A percentile compares a stretch with the other conserved stretches of the same genome.
Evolutionary conservation across 2,797 vertebrate species (phyloP).

Genomic region (Taenioides sp.): DNA sequence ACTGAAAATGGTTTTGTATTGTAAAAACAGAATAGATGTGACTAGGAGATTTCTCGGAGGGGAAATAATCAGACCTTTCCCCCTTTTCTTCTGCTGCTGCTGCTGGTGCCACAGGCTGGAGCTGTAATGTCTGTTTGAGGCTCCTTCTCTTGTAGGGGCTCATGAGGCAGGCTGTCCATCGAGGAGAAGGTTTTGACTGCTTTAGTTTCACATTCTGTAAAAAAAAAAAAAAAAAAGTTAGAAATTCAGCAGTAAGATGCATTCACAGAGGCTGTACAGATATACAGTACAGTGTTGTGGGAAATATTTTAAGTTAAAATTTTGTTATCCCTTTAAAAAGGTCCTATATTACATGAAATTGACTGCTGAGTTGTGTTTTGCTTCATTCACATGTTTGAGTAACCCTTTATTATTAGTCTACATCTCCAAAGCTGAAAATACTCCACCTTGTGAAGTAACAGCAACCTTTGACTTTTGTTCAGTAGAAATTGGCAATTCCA

Average conservation of each 20-base stretch:
- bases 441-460: no score
- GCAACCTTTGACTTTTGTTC: no score
- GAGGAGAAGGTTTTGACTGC: constrained; percentile 1
- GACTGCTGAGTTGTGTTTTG: no score
- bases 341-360: no score
- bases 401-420: no score
- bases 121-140: constrained; percentile 15
- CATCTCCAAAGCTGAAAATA: no score
- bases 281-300: neutral
- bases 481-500: no score
- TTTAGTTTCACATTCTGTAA: constrained; percentile 36
- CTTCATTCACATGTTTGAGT: no score
- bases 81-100: constrained; percentile 36
- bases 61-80: constrained; percentile 60
- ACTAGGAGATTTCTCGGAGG: neutral
- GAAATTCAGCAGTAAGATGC: constrained; percentile 1
- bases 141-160: constrained; percentile 25
- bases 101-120: constrained; percentile 19
- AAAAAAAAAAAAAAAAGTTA: neutral
- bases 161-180: constrained; percentile 6
- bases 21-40: constrained; percentile 5
- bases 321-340: no score
- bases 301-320: neutral
- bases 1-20: neutral
- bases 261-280: neutral